A percentile compares a stretch with the other conserved stretches of the same genome.
Conservation (phyloP, 2,797 vertebrate species). For the Manis pentadactyla region DNA sequence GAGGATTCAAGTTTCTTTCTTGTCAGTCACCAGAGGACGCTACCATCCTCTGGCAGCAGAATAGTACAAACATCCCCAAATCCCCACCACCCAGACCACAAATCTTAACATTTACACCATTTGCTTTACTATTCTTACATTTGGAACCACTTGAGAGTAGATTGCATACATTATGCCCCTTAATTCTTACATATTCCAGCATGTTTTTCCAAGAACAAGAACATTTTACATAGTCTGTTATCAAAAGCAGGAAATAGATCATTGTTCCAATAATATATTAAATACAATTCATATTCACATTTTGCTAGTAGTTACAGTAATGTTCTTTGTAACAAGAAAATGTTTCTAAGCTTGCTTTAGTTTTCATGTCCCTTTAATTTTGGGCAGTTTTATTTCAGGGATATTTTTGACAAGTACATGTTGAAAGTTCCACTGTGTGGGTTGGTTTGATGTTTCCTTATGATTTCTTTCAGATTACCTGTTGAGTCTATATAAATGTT, state of each 20-base stretch:
- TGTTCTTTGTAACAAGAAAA: neutral
- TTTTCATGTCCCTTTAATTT: neutral
- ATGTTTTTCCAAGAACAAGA: neutral
- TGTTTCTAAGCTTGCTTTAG: neutral
- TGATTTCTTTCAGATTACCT: neutral
- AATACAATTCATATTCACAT: neutral
- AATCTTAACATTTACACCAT: neutral
- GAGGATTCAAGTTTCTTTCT: neutral
- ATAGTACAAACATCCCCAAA: too few relatives aligned
- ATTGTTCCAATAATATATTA: neutral
- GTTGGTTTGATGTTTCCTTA: neutral
- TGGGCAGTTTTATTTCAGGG: neutral
- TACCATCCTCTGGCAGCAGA: neutral
- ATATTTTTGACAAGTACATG: neutral
- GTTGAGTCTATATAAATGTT: neutral
- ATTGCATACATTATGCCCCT: neutral
- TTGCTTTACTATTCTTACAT: neutral
- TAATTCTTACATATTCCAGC: neutral
- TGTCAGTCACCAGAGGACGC: neutral
- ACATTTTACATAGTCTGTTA: neutral
- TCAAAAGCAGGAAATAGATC: neutral
- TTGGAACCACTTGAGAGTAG: neutral
- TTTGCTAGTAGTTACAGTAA: neutral
- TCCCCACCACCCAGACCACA: neutral
- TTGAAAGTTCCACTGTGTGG: neutral